Percentiles rank a stretch among this genome's conserved stretches.
These are phyloP conservation scores for Sarcophaga carnaria DNA, from an alignment of 2,888 invertebrate genomes.

Conservation along the genomic window DNA sequence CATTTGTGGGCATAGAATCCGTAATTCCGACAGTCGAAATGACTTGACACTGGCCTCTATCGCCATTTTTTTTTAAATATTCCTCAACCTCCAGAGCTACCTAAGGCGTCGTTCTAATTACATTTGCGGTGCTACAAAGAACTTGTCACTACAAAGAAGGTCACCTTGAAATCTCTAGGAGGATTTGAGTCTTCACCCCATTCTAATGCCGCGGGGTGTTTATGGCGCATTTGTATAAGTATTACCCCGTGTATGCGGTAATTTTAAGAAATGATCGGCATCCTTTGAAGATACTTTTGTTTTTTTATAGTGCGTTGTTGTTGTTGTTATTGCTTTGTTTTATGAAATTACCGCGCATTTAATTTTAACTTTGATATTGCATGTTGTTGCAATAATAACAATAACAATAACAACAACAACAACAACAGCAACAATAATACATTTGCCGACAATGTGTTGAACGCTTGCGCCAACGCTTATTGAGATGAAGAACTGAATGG, in stretches of 20 bases:
- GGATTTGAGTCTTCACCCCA: not conserved
- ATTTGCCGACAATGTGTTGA: conserved; percentile 74
- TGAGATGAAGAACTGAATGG: conserved; percentile 40
- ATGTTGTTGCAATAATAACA: conserved; percentile 75
- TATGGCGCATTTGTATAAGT: not conserved
- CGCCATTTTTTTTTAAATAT: too few relatives aligned
- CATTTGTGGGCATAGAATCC: too few relatives aligned
- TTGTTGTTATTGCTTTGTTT: conserved; percentile 67
- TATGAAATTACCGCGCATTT: conserved; percentile 80
- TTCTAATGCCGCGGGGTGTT: conserved; percentile 5
- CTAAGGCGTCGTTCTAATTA: too few relatives aligned
- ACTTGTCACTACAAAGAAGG: not conserved
- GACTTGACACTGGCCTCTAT: too few relatives aligned
- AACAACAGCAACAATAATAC: conserved; percentile 72
- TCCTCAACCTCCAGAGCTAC: too few relatives aligned
- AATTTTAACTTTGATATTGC: conserved; percentile 80
- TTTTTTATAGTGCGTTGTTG: not conserved
- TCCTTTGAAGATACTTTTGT: conserved; percentile 75
- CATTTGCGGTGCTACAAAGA: not conserved
- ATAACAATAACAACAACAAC: conserved; percentile 65
- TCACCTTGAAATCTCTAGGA: not conserved
- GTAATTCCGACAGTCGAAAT: too few relatives aligned
- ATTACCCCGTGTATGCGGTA: conserved; percentile 24
- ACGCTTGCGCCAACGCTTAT: conserved; percentile 70
- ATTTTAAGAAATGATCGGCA: conserved; percentile 72